Conservation (phyloP, 2,113 vertebrate genomes). For the Empidonax traillii region DNA sequence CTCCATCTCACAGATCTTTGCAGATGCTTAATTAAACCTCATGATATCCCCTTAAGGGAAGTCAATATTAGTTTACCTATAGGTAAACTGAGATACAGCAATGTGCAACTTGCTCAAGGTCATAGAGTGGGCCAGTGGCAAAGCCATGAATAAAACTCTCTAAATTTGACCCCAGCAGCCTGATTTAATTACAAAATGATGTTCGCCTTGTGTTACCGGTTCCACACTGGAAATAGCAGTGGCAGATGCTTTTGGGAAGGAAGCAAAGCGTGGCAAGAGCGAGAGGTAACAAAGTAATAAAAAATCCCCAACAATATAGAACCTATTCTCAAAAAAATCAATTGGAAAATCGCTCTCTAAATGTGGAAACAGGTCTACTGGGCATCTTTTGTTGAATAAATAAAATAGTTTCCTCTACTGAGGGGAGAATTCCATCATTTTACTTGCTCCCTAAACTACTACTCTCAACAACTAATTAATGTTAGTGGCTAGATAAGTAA, state of each 20-base stretch:
- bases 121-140: constrained; percentile 36
- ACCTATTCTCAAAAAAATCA: neutral
- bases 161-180: constrained; percentile 29
- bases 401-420: neutral
- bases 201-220: constrained; percentile 8
- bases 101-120: constrained; percentile 46
- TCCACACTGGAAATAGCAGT: constrained; percentile 30
- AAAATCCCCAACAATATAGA: neutral
- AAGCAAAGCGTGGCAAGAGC: neutral
- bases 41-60: constrained; percentile 43
- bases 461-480: constrained; percentile 42
- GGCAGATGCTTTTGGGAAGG: constrained; percentile 26
- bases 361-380: neutral
- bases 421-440: neutral
- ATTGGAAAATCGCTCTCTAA: neutral
- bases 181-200: constrained; percentile 21
- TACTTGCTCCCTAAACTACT: constrained; percentile 42
- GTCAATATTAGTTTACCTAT: constrained; percentile 66
- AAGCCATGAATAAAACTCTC: constrained; percentile 38
- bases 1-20: neutral
- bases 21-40: constrained; percentile 52
- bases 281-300: neutral
- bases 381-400: neutral
- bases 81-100: constrained; percentile 64
- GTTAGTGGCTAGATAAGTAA: constrained; percentile 43